These are phyloP conservation scores for Heterochromis multidens DNA, from an alignment of 2,113 vertebrate species.

Conservation along the genomic window DNA sequence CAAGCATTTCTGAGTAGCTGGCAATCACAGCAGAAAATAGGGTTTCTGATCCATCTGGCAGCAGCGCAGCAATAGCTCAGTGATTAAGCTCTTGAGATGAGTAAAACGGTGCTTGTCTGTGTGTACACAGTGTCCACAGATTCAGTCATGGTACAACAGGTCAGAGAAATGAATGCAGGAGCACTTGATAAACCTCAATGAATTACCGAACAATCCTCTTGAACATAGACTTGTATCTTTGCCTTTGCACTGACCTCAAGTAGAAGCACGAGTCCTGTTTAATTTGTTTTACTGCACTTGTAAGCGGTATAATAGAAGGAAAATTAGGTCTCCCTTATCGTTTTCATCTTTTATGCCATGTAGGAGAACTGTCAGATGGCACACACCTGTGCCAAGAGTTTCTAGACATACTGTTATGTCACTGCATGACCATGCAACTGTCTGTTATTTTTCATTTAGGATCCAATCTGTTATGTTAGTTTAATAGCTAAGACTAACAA, in stretches of 20 bases:
- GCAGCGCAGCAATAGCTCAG: not conserved
- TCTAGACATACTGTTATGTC: not conserved
- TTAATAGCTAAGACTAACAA: not conserved
- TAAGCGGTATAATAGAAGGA: not conserved
- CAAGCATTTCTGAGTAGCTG: constrained; percentile 12
- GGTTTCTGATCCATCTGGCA: constrained; percentile 43
- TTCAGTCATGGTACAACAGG: not conserved
- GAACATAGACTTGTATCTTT: not conserved
- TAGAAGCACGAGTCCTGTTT: not conserved
- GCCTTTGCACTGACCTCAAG: constrained; percentile 3
- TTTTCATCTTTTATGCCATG: not conserved
- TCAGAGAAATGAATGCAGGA: not conserved
- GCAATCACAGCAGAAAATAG: constrained; percentile 22
- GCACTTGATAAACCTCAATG: not conserved
- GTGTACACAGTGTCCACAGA: not conserved
- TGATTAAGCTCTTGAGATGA: constrained; percentile 24
- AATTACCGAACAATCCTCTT: not conserved
- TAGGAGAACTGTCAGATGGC: not conserved
- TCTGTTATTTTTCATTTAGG: not conserved
- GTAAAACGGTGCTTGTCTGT: not conserved
- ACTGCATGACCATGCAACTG: not conserved
- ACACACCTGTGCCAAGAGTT: not conserved
- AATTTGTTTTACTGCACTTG: not conserved
- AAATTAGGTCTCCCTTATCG: not conserved
- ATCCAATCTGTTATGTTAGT: not conserved